Base-by-base conservation (phyloP, 2,113 vertebrate genomes). In the Pitta sordida region DNA sequence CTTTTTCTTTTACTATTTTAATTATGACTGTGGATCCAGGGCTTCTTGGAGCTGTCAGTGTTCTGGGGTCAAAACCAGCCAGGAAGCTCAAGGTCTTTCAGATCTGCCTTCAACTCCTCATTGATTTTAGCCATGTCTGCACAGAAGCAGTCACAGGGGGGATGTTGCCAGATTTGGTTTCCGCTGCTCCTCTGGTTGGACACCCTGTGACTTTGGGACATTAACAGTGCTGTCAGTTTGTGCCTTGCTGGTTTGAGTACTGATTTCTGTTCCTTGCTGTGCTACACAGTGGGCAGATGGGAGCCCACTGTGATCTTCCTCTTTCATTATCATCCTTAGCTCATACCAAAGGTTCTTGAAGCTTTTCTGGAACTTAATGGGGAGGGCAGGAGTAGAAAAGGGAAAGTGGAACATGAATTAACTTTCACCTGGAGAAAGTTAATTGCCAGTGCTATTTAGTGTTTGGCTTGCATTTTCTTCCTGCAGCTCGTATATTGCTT, bases 21-120 rank as follows among this genome's bases (percentile, higher is more conserved):
- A 43, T 39, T 75, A 32, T 93, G 68, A 41, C 68, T 51, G 39
- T 81, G 73, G 34, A 78, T 93, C n/a, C 46, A 32, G 27, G 32
- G 0, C 3, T 91, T 80, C 29, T 58, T 86, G 78, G 44, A 82
- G 49, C 70, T 86, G n/a, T 27, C 23, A 12, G 16, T 67, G 68
- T 90, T 84, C 65, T 75, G 64, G 71, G 27, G 74, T 83, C 83
- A 80, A 73, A 92, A 92, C 3, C 64, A 84, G 18, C 52, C 67
- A 69, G 51, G 55, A 74, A 82, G 39, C 43, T 88, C 56, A 68
- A 88, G 64, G 55, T 53, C 55, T 85, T 91, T 92, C 43, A 39
- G 44, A 52, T 79, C 49, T 86, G n/a, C 39, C 76, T 68, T n/a
- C 27, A 32, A 2, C 43, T 91, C 23, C 32, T 73, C 59, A 69